phyloP scores from a whole-genome alignment of 2,797 vertebrate genomes.

The Melanogrammus aeglefinus region DNA sequence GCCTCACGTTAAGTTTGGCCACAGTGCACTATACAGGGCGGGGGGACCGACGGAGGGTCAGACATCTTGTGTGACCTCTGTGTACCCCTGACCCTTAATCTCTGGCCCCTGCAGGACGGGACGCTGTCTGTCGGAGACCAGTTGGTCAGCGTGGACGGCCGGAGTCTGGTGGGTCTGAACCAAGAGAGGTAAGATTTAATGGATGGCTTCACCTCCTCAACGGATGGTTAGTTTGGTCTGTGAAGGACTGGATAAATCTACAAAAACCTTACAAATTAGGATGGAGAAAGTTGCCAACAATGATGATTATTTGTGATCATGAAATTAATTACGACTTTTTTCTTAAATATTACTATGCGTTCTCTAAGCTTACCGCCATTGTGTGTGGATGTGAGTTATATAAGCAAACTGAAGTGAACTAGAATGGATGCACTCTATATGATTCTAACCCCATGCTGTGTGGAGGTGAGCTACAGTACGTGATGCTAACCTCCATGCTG shows the following conservation, averaged over 20 bases:
- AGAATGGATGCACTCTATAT: too few species aligned
- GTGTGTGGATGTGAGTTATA: neutral
- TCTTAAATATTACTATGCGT: too few species aligned
- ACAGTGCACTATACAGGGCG: too few species aligned
- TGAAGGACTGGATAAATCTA: neutral
- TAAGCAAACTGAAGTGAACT: too few species aligned
- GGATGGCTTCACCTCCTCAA: neutral
- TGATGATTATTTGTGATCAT: too few species aligned
- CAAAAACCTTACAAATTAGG: too few species aligned
- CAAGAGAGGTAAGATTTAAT: slow-evolving; percentile 84
- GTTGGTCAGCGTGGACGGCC: slow-evolving; percentile 88
- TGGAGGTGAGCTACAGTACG: too few species aligned
- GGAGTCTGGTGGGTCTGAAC: slow-evolving; percentile 84
- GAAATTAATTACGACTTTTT: too few species aligned
- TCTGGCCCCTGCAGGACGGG: slow-evolving; percentile 76
- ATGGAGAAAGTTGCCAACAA: too few species aligned
- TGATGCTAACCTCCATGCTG: too few species aligned
- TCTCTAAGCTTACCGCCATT: neutral
- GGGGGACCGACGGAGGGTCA: neutral
- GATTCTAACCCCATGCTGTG: too few species aligned
- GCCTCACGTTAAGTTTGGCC: neutral
- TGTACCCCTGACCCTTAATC: neutral
- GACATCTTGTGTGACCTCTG: neutral
- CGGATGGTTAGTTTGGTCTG: too few species aligned
- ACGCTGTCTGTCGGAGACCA: slow-evolving; percentile 87